These are phyloP conservation scores for Agrilus planipennis DNA, from an alignment of 1,140 invertebrate species.

Conservation along the genomic window DNA sequence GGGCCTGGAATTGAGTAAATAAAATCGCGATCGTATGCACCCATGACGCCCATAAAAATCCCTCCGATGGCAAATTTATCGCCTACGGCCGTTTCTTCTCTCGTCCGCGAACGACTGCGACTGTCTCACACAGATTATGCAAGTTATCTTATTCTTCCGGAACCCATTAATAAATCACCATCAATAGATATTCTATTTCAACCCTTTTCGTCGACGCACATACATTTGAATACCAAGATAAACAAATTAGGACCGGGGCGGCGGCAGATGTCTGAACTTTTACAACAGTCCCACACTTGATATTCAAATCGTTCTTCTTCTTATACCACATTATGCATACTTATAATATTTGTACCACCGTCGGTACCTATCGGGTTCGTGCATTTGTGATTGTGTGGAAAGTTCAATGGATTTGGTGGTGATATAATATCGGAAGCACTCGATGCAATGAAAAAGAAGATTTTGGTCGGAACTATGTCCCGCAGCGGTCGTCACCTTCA, in stretches of 20 bases:
- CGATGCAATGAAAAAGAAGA: slow-evolving; percentile 9
- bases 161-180: slow-evolving; percentile 10
- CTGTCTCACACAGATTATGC: slow-evolving; percentile 11
- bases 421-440: slow-evolving; percentile 8
- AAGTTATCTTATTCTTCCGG: neutral
- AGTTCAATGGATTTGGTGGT: slow-evolving; percentile 7
- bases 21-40: slow-evolving; percentile 1
- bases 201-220: slow-evolving; percentile 5
- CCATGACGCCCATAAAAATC: neutral
- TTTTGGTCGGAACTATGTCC: slow-evolving; percentile 9
- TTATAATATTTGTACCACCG: too few relatives aligned
- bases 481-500: too few relatives aligned
- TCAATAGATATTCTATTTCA: slow-evolving; percentile 8
- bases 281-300: slow-evolving; percentile 3
- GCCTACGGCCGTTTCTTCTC: neutral
- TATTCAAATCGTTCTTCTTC: neutral
- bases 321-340: too few relatives aligned
- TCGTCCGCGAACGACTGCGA: slow-evolving; percentile 3
- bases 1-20: too few relatives aligned
- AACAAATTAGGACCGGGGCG: slow-evolving; percentile 9
- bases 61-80: slow-evolving; percentile 9
- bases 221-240: slow-evolving; percentile 9
- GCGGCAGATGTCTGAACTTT: neutral
- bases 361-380: too few relatives aligned
- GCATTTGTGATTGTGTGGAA: too few relatives aligned